Evolutionary conservation across 2,888 invertebrate genomes (phyloP), one percentile per base, ranked within the genome.

Genomic region (Cheiracanthium punctorium): DNA sequence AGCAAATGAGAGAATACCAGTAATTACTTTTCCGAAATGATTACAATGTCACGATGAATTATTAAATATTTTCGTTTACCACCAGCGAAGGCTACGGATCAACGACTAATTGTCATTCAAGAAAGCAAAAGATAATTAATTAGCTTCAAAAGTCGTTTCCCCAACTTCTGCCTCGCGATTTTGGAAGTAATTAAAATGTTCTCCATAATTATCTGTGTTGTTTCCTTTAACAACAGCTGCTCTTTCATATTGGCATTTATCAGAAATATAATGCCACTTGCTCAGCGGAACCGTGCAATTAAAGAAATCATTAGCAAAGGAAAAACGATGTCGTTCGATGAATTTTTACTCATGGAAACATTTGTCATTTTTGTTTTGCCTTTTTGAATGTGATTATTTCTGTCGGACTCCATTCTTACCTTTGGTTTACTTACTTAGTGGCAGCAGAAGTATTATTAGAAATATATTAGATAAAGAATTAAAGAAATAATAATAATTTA

Each of bases 91-190:
- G n/a, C 73, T 84, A 69, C 73, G 79, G 77, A 79, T 84, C 84
- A 76, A 84, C 84, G 84, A 84, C 79, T 84, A 79, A 84, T 84
- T 84, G 84, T 84, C 84, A 84, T 84, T 84, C 79, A 79, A 74
- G 52, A 58, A 41, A 79, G 84, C 84, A 74, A 74, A 79, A 79
- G 84, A 79, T 79, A 84, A 84, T 84, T 84, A 84, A 84, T 84
- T 84, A 69, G 79, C 84, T 73, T 79, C 72, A 43, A 79, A 79
- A 84, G 77, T 65, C 77, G 76, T 72, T 84, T 84, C 72, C 77
- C 79, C 79, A 77, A 10, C 33, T 77, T 71, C 33, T 71, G 30
- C 32, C 43, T 41, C 58, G 71, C 84, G 37, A 84, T 84, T 84
- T 79, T 72, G 67, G 76, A 76, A 84, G 79, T 84, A 84, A 84